Base-by-base conservation (phyloP, 23 tunicate genomes). In the Halocynthia roretzi region DNA sequence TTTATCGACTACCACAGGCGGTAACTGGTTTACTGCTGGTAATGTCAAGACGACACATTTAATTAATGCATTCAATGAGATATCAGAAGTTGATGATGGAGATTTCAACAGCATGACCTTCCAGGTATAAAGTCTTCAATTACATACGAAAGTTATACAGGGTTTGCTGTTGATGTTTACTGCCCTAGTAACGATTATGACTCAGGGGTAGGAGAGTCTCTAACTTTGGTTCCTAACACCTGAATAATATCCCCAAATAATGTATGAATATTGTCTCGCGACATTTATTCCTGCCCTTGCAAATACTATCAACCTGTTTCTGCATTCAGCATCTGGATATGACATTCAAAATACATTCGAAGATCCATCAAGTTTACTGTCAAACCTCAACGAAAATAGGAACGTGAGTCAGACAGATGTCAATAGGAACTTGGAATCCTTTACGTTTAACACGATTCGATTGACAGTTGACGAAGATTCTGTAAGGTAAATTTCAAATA, bases 131-230 rank as follows among this genome's bases (percentile, higher is more conserved):
- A 31, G 4, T 31, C 44, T 31, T 31, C 4, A 31, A 31, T 31
- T 31, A 31, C 44, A 31, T 31, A 31, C 44, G 44, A 31, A 31
- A 31, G 1, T 31, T 31, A 19, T 53, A 20, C 6, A 49, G 7
- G 82, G 82, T 0, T 0, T 84, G n/a, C 4, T 8, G 60, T 51
- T 78, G n/a, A 70, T 20, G 40, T 84, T 84, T 63, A 77, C 83
- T 61, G 71, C 40, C 89, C 89, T 54, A 83, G 89, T 12, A 50
- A 50, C 54, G 83, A 84, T 52, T 84, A 56, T 54, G 89, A 84
- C 70, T 22, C 19, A 9, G 88, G 88, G 51, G 69, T 56, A 10
- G 88, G 88, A 77, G 51, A 79, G 9, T 15, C 5, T 31, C 44
- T 31, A 31, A 31, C 44, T 31, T 31, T 12, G 0, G 11, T 75